Base-by-base conservation (phyloP, 2,797 vertebrate species). In the Cynodonichthys magdalenae region DNA sequence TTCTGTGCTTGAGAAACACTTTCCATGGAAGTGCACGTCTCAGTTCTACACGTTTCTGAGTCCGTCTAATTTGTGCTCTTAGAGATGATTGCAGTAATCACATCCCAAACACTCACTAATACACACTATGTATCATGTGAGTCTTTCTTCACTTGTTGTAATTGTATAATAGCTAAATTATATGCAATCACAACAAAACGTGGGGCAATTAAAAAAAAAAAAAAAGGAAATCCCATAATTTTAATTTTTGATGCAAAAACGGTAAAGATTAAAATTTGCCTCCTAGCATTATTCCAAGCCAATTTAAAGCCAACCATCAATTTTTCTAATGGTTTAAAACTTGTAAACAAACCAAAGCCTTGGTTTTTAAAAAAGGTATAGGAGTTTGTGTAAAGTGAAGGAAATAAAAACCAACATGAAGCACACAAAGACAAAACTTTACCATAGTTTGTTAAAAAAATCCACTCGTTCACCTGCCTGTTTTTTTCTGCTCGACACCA, bases 21-120 rank as follows among this genome's bases (percentile, higher is more conserved):
- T 82, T 59, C 34, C 59, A 68, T 58, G 29, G 56, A 70, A 77
- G 61, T 36, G 47, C 67, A 71, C 15, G 20, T 63, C 54, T 76
- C 63, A 68, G 55, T 71, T 83, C 75, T 53, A 59, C 24, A 64
- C 51, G 71, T 63, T 64, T 57, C 74, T 47, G 76, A 87, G 87
- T 89, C 81, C 85, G 79, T 88, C 80, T 83, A 73, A 65, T 79
- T 91, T 92, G 87, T 92, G 91, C 90, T 92, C 76, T 79, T 80
- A 76, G 83, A 90, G 81, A 91, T 85, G 86, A 90, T 88, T 84
- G 87, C 81, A 84, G 83, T 77, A 69, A 89, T 88, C 85, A 80
- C 63, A 87, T 81, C 79, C 83, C 83, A 82, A 85, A 81, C 67
- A 79, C 46, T 19, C 63, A 74, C 54, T 60, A 55, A 47, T 52